These are phyloP conservation scores for Temnopleurus reevesii DNA, from an alignment of 53 echinoderm and acorn worm species.

Conservation along the genomic window DNA sequence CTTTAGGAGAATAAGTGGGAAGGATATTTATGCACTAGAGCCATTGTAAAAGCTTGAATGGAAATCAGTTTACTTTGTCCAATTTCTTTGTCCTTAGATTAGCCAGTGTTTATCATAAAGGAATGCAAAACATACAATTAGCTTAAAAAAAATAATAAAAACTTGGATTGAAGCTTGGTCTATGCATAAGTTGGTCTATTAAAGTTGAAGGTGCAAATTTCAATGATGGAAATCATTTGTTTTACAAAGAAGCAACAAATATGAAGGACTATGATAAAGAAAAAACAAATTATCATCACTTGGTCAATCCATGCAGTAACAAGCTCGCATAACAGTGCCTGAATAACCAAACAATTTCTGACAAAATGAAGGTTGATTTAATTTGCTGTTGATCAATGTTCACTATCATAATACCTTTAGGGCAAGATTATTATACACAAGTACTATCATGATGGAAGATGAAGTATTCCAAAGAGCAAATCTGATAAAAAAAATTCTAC, in stretches of 20 bases:
- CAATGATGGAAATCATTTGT: neutral
- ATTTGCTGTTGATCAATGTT: neutral
- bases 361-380: too few species aligned
- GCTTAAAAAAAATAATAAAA: neutral
- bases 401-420: neutral
- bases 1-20: too few species aligned
- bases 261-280: too few species aligned
- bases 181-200: neutral
- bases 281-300: too few species aligned
- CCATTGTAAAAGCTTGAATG: too few species aligned
- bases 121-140: constrained; percentile 30
- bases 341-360: too few species aligned
- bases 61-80: too few species aligned
- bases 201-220: neutral
- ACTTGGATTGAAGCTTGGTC: neutral
- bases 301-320: too few species aligned
- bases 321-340: too few species aligned
- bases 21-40: too few species aligned
- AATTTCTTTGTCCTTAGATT: too few species aligned
- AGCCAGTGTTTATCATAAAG: neutral
- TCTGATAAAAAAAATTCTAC: neutral
- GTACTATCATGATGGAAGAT: neutral
- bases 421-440: neutral
- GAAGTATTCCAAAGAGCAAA: neutral
- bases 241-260: too few species aligned